These are phyloP conservation scores for Acrobasis consociella DNA, from an alignment of 2,888 invertebrate genomes.

Conservation along the genomic window DNA sequence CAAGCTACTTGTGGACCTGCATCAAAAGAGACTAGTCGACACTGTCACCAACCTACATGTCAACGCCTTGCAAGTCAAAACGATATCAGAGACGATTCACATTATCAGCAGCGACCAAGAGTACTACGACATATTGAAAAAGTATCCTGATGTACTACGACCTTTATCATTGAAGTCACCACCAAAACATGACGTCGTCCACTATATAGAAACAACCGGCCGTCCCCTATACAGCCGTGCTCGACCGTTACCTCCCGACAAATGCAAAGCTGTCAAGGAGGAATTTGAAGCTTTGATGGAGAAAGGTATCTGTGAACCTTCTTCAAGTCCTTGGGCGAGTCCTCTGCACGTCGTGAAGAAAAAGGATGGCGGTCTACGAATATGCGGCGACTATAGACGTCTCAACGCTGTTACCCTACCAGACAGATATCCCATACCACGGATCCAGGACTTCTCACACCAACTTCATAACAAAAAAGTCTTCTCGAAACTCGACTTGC, in stretches of 20 bases:
- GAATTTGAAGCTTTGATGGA: constrained; percentile 14
- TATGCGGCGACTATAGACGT: constrained; percentile 17
- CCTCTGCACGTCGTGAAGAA: constrained; percentile 41
- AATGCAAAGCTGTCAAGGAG: constrained; percentile 21
- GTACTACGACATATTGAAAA: background rate
- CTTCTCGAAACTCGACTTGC: constrained; percentile 25
- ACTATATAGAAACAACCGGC: background rate
- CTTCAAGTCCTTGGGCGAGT: constrained; percentile 31
- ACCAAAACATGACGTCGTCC: background rate
- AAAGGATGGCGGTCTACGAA: constrained; percentile 33
- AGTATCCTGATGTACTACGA: background rate
- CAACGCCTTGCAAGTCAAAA: background rate
- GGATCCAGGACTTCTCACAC: constrained; percentile 5
- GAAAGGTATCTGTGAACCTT: constrained; percentile 30
- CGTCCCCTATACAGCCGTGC: no score
- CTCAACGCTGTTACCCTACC: constrained; percentile 9
- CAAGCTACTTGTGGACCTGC: constrained; percentile 26
- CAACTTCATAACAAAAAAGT: constrained; percentile 16
- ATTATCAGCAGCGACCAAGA: constrained; percentile 1
- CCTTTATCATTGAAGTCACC: background rate
- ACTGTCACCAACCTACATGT: background rate
- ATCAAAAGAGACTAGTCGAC: background rate
- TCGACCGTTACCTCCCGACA: background rate
- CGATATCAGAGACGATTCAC: background rate
- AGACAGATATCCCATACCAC: constrained; percentile 12